phyloP scores from a whole-genome alignment of 92 coral and sea anemone species.

The Metridium senile region DNA sequence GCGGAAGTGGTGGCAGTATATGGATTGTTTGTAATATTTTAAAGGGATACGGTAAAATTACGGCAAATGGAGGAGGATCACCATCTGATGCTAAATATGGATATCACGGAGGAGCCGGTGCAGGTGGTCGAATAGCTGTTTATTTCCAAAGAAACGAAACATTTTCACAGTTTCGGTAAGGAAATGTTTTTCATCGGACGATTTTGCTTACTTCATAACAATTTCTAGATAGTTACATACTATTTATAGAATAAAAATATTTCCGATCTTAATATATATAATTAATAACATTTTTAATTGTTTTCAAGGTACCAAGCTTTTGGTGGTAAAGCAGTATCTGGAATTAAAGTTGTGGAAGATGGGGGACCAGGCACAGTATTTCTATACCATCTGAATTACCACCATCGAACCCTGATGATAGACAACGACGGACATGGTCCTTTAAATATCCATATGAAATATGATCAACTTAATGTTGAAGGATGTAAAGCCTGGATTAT shows the following conservation, averaged over 20 bases:
- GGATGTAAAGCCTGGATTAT: constrained; percentile 74
- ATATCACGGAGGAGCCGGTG: constrained; percentile 86
- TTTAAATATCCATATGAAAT: constrained; percentile 58
- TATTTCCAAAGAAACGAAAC: constrained; percentile 84
- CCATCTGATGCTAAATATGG: constrained; percentile 43
- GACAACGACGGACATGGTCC: constrained; percentile 58
- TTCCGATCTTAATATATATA: too few species aligned
- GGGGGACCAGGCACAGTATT: constrained; percentile 81
- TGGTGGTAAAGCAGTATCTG: constrained; percentile 49
- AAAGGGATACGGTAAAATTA: constrained; percentile 84
- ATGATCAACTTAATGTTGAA: constrained; percentile 42
- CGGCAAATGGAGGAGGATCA: constrained; percentile 86
- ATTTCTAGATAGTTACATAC: not conserved
- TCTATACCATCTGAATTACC: constrained; percentile 57
- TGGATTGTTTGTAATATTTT: constrained; percentile 78
- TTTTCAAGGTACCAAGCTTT: constrained; percentile 53
- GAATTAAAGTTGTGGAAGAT: constrained; percentile 49
- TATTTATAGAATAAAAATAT: too few species aligned
- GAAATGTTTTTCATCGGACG: not conserved
- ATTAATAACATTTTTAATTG: not conserved
- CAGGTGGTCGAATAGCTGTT: constrained; percentile 92
- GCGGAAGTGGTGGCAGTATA: constrained; percentile 93
- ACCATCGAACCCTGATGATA: constrained; percentile 67
- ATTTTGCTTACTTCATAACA: not conserved
- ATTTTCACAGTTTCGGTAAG: constrained; percentile 82